Evolutionary conservation across 2,888 invertebrate genomes (phyloP), one percentile per base, ranked within the genome.

Genomic region (Chydorus sphaericus): DNA sequence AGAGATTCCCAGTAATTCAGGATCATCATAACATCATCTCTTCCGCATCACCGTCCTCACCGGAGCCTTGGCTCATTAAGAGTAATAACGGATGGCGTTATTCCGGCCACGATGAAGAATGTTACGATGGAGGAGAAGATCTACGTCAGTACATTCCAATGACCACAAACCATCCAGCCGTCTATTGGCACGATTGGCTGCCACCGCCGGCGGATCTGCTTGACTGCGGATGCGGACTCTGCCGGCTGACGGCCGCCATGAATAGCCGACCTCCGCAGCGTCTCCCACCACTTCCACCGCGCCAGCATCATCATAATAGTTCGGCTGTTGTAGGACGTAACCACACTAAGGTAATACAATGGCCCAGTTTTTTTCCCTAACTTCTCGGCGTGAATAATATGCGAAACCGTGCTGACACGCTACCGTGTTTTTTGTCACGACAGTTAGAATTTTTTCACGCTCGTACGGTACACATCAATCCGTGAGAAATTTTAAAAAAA

Each of bases 161-260:
- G 4, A 26, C 10, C 44, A 44, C 16, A 16, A 38, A 7, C 38
- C 16, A 44, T 44, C 18, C 44, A 20, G 33, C 51, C 31, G 51
- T 51, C 33, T 51, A 51, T 30, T 51, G 30, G 51, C 51, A 51
- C 33, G 51, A 51, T 36, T 51, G 51, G 51, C 18, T 23, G 18
- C 51, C 51, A n/a, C 51, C 51, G 23, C 51, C 51, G 14, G 23
- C 51, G 6, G 33, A 28, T 33, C 33, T 51, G 33, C 31, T 51
- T 18, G 51, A 51, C 20, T 51, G 51, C 51, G 78, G 80, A 62
- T 85, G 73, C 8, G 73, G 65, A 61, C 80, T 79, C 71, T 89
- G 89, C 66, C 83, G 78, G 44, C 92, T 82, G 66, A 80, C 80
- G 1, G 91, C 90, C 61, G 93, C 73, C 67, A 94, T 81, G 23